phyloP scores from a whole-genome alignment of 2,797 vertebrate species.

The Neomorphus geoffroyi region DNA sequence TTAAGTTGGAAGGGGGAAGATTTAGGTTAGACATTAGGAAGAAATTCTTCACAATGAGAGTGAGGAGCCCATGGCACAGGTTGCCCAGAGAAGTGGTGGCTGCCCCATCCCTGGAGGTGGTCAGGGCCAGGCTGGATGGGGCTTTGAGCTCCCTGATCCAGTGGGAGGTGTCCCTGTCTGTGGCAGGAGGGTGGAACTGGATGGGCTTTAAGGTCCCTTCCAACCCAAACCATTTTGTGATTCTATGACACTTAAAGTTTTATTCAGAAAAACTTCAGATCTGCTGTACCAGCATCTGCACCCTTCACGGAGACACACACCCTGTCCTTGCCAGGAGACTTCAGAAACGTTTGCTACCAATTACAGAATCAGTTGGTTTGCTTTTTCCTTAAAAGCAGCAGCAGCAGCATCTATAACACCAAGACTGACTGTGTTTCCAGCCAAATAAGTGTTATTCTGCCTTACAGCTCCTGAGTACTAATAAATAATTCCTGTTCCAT shows the following conservation, averaged over 20 bases:
- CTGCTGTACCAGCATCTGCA: not conserved
- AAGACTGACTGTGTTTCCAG: not conserved
- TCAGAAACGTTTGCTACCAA: not conserved
- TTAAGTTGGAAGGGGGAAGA: no score
- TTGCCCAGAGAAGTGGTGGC: no score
- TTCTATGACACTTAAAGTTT: not conserved
- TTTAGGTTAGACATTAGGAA: no score
- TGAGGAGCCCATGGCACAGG: no score
- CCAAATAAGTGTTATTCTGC: not conserved
- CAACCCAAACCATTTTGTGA: no score
- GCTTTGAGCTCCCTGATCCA: no score
- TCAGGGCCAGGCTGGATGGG: no score
- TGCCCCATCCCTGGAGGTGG: no score
- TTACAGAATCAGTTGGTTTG: not conserved
- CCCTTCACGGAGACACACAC: not conserved
- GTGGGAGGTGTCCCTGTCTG: no score
- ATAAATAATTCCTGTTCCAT: conserved; percentile 19
- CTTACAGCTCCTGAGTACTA: not conserved
- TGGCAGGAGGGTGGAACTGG: no score
- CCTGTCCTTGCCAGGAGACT: not conserved
- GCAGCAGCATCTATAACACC: not conserved
- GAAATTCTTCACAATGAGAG: no score
- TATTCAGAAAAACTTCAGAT: accelerated
- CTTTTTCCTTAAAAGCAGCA: not conserved
- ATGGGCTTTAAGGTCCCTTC: no score